phyloP scores from a whole-genome alignment of 2,113 vertebrate genomes.

The Triplophysa rosa region DNA sequence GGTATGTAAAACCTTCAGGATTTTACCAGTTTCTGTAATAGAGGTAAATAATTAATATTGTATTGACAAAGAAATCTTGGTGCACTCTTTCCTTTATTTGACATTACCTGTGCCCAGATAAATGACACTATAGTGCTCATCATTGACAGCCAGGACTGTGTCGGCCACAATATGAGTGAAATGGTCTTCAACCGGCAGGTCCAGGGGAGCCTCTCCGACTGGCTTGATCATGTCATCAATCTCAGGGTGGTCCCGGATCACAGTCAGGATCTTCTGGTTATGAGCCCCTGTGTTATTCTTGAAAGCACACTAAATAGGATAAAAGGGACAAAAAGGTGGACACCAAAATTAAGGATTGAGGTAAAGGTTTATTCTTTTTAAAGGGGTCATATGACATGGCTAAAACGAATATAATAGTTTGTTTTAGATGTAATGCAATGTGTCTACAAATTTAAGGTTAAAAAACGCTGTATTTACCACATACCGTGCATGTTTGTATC shows the following conservation, averaged over 20 bases:
- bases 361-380: no score
- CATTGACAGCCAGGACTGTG: slow-evolving; percentile 74
- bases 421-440: no score
- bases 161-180: slow-evolving; percentile 75
- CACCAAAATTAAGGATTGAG: no score
- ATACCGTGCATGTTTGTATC: no score
- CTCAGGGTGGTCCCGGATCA: slow-evolving; percentile 75
- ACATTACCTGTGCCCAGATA: slow-evolving; percentile 79
- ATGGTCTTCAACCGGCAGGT: slow-evolving; percentile 72
- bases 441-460: no score
- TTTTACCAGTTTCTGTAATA: slow-evolving; percentile 76
- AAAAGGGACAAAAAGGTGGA: not conserved
- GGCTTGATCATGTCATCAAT: slow-evolving; percentile 76
- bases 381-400: no score
- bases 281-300: slow-evolving; percentile 63
- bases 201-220: slow-evolving; percentile 70
- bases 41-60: not conserved
- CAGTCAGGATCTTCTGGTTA: slow-evolving; percentile 69
- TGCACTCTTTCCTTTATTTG: not conserved
- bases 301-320: slow-evolving; percentile 65
- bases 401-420: no score
- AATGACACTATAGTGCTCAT: slow-evolving; percentile 77
- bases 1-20: slow-evolving; percentile 78
- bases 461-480: no score
- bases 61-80: not conserved